Evolutionary conservation across 2,888 invertebrate species (phyloP).

Genomic region (Biston betularia): DNA sequence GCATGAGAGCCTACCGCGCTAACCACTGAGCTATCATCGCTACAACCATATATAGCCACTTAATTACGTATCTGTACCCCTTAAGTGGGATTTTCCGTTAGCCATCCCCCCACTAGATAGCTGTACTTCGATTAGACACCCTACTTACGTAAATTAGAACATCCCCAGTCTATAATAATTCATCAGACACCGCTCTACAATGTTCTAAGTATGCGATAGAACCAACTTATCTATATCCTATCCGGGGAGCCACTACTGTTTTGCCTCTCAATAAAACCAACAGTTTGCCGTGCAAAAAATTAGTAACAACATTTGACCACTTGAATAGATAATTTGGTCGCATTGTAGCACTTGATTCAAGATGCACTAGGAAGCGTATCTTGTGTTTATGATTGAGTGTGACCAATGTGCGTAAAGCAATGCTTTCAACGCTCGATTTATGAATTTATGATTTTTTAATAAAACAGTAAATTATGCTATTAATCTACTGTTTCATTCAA

Average conservation of each 20-base stretch:
- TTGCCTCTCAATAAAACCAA: neutral
- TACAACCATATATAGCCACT: too few relatives aligned
- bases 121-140: neutral
- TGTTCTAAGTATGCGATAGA: neutral
- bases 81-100: too few relatives aligned
- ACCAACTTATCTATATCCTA: neutral
- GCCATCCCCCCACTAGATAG: too few relatives aligned
- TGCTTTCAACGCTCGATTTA: constrained; percentile 37
- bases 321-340: neutral
- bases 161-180: neutral
- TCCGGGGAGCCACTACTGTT: neutral
- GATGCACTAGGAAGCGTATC: constrained; percentile 37
- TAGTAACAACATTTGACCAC: neutral
- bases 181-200: constrained; percentile 6
- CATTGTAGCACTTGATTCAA: neutral
- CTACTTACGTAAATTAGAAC: neutral
- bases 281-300: neutral
- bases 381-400: constrained; percentile 41
- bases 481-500: too few relatives aligned
- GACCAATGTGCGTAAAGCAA: constrained; percentile 42
- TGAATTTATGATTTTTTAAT: too few relatives aligned
- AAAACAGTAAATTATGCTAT: too few relatives aligned
- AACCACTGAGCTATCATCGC: too few relatives aligned
- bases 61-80: too few relatives aligned
- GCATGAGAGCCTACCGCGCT: too few relatives aligned